These are phyloP conservation scores for Ceyx erithaca DNA, from an alignment of 2,797 vertebrate species.

Conservation along the genomic window DNA sequence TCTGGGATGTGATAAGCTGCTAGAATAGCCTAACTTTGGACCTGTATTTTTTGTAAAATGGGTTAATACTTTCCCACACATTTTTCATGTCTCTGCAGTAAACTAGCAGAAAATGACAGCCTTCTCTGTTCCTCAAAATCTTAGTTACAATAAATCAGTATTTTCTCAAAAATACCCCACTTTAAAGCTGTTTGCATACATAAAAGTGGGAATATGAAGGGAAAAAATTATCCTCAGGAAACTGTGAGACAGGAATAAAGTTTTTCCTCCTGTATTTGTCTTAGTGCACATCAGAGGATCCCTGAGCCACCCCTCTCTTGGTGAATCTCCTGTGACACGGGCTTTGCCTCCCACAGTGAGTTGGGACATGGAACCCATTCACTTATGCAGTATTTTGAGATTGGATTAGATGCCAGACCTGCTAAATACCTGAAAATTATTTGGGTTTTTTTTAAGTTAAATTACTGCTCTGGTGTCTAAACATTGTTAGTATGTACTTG, in stretches of 20 bases:
- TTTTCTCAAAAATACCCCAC: not conserved
- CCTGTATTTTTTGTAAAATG: rapidly evolving
- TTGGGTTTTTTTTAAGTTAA: not conserved
- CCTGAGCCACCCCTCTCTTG: not conserved
- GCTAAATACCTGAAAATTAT: not conserved
- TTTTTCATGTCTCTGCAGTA: not conserved
- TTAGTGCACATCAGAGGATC: not conserved
- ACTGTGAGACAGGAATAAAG: not conserved
- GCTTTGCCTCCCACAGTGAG: not conserved
- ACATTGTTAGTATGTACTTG: not conserved
- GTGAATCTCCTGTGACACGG: not conserved
- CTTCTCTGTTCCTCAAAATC: not conserved
- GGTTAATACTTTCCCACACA: not conserved
- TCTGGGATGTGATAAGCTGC: not conserved
- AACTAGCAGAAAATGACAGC: not conserved
- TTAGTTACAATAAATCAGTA: not conserved
- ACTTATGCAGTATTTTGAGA: not conserved
- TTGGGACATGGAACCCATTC: not conserved
- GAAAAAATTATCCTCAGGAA: not conserved
- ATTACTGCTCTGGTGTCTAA: not conserved
- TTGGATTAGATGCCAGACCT: not conserved
- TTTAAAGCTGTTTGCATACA: not conserved
- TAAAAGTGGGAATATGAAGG: not conserved
- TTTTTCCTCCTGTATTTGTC: not conserved
- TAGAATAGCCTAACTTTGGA: not conserved